These are phyloP conservation scores for Brassicogethes aeneus DNA, from an alignment of 2,888 invertebrate species.

Conservation along the genomic window DNA sequence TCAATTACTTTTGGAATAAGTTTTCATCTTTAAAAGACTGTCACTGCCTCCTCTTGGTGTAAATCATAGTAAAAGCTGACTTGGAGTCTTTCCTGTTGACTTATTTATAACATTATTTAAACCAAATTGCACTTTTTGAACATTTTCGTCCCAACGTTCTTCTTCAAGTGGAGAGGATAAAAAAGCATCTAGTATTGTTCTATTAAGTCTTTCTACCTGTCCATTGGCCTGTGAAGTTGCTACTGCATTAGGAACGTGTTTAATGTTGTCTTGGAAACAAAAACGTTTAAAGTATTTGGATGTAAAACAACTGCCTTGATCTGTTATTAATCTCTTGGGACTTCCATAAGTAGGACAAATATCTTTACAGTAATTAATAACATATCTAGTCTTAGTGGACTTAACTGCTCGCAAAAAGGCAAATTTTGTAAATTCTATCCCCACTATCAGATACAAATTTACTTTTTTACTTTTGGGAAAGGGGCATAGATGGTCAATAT, in stretches of 20 bases:
- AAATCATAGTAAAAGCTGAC: conserved; percentile 15
- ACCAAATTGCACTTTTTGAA: conserved; percentile 27
- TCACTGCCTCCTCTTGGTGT: conserved; percentile 6
- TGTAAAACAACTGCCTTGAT: conserved; percentile 16
- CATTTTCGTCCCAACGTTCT: conserved; percentile 29
- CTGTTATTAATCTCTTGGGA: conserved; percentile 13
- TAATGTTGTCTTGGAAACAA: conserved; percentile 9
- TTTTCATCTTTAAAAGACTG: background rate
- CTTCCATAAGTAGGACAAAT: conserved; percentile 17
- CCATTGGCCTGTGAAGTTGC: conserved; percentile 26
- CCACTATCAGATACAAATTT: conserved; percentile 29
- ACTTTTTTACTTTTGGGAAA: no score
- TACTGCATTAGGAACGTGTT: conserved; percentile 14
- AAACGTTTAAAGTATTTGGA: conserved; percentile 10
- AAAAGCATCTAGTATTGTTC: conserved; percentile 22
- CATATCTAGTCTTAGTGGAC: conserved; percentile 15
- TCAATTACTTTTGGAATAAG: background rate
- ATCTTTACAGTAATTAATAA: conserved; percentile 12
- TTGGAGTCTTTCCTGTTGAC: conserved; percentile 11
- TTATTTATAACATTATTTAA: conserved; percentile 18
- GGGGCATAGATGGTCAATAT: no score
- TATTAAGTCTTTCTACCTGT: no score
- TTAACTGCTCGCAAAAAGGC: conserved; percentile 11
- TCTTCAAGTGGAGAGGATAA: conserved; percentile 19
- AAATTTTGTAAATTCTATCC: conserved; percentile 25